Evolutionary conservation across 2,113 vertebrate genomes (phyloP).

Genomic region (Corythaeola cristata): DNA sequence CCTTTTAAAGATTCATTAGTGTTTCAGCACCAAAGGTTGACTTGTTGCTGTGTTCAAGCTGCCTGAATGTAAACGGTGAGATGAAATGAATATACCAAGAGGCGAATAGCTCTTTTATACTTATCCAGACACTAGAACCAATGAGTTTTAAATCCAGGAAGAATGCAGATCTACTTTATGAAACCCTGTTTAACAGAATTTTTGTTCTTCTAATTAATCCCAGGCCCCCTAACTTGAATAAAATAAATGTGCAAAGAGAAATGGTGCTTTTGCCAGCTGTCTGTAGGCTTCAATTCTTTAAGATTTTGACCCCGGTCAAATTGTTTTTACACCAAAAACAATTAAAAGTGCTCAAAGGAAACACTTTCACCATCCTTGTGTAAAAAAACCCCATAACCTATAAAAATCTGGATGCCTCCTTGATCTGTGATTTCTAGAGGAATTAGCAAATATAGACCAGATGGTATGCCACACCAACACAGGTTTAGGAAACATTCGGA

Average conservation of each 20-base stretch:
- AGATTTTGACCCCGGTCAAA: background rate
- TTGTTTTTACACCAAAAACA: rapidly evolving
- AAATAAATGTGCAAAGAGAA: slow-evolving; percentile 16
- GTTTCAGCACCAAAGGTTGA: slow-evolving; percentile 10
- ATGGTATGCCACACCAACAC: background rate
- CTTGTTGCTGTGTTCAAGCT: background rate
- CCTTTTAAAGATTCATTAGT: slow-evolving; percentile 32
- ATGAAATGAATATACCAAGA: slow-evolving; percentile 15
- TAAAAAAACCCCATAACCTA: background rate
- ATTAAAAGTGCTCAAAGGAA: background rate
- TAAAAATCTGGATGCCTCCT: background rate
- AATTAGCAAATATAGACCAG: background rate
- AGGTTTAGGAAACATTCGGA: background rate
- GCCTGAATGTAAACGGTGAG: background rate
- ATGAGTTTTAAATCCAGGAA: slow-evolving; percentile 19
- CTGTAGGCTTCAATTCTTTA: background rate
- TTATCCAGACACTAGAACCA: slow-evolving; percentile 26
- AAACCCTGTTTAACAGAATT: background rate
- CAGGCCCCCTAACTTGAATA: background rate
- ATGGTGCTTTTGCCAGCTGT: background rate
- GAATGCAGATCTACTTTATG: background rate
- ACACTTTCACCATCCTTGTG: background rate
- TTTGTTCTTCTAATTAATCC: slow-evolving; percentile 3
- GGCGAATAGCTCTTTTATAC: slow-evolving; percentile 17
- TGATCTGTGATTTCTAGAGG: background rate